phyloP scores from a whole-genome alignment of 1,140 invertebrate species.

The Penaeus chinensis region DNA sequence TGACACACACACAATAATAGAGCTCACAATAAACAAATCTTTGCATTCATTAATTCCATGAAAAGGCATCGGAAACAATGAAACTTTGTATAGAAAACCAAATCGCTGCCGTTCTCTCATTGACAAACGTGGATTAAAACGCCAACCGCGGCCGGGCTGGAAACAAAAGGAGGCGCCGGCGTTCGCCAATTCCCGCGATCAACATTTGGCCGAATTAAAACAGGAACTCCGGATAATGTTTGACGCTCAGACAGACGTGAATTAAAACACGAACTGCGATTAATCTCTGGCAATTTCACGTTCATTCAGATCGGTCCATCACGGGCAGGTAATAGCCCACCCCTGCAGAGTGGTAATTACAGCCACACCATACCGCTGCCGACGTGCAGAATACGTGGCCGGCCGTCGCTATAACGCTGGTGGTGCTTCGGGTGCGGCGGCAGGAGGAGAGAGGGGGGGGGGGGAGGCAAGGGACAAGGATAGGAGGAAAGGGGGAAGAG shows the following conservation, averaged over 20 bases:
- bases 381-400: no score
- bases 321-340: constrained; percentile 31
- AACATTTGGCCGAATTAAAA: no score
- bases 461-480: not conserved
- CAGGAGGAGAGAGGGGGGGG: not conserved
- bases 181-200: no score
- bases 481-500: no score
- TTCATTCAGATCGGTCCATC: constrained; percentile 38
- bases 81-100: no score
- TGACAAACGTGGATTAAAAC: no score
- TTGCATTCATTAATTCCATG: no score
- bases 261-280: constrained; percentile 35
- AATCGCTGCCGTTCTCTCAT: no score
- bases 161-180: not conserved
- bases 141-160: not conserved
- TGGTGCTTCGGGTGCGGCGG: no score
- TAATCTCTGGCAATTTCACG: constrained; percentile 43
- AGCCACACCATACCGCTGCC: constrained; percentile 7
- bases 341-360: constrained; percentile 29
- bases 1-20: not conserved
- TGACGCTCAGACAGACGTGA: constrained; percentile 1
- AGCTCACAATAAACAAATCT: not conserved
- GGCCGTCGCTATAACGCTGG: no score
- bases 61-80: no score
- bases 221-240: no score